Conservation (phyloP, 2,113 vertebrate species). For the Garra rufa region DNA sequence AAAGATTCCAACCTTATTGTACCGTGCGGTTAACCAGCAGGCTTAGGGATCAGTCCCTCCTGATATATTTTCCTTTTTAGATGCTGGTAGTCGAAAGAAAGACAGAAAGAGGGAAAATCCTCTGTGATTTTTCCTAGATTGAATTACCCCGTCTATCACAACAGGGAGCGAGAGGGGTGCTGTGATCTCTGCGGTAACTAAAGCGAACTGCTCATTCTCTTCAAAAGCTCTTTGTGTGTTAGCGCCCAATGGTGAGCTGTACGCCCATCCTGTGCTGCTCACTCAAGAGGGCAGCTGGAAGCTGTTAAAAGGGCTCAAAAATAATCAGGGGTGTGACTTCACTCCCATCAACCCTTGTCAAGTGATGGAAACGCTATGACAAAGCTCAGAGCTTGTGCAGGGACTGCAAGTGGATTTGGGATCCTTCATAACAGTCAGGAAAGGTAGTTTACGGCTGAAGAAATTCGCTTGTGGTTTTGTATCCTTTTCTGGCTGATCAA, state of each 20-base stretch:
- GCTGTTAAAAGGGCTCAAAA: conserved; percentile 39
- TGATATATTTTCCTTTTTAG: conserved; percentile 1
- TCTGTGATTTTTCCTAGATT: conserved; percentile 7
- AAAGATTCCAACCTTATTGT: background rate
- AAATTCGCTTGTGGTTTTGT: conserved; percentile 23
- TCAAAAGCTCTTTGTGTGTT: conserved; percentile 44
- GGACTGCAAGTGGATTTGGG: conserved; percentile 18
- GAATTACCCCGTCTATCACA: conserved; percentile 16
- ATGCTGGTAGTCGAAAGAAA: background rate
- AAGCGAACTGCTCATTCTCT: conserved; percentile 27
- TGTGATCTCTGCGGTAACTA: conserved; percentile 17
- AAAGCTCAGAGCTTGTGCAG: conserved; percentile 15
- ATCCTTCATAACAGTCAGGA: conserved; percentile 7
- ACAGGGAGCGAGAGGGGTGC: background rate
- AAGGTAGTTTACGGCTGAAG: conserved; percentile 9
- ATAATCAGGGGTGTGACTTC: conserved; percentile 42
- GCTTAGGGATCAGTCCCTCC: background rate
- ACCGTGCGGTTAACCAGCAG: conserved; percentile 1
- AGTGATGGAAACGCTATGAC: conserved; percentile 26
- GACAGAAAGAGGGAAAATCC: conserved; percentile 4
- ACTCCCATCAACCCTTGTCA: conserved; percentile 25
- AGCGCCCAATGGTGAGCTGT: conserved; percentile 12
- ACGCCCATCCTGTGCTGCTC: conserved; percentile 27
- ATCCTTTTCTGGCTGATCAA: conserved; percentile 29
- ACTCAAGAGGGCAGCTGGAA: conserved; percentile 36